phyloP scores from a whole-genome alignment of 1,140 invertebrate genomes.

The Drosophila pallidifrons region DNA sequence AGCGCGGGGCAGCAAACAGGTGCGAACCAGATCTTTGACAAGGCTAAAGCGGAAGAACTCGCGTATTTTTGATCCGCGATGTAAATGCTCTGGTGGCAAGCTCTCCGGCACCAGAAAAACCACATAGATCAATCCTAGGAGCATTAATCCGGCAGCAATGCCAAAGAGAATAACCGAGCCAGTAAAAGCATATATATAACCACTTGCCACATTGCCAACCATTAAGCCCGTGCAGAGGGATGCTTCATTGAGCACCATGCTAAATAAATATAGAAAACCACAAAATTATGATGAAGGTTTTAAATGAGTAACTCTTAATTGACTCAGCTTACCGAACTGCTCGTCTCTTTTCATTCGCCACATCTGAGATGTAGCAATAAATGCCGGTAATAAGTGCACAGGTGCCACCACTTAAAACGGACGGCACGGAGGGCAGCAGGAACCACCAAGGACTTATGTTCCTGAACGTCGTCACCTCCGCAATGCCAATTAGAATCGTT shows the following conservation, averaged over 20 bases:
- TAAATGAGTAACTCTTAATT: not conserved
- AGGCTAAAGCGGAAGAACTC: slow-evolving; percentile 87
- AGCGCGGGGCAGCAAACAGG: slow-evolving; percentile 87
- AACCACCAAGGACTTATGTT: slow-evolving; percentile 87
- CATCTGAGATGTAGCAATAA: slow-evolving; percentile 88
- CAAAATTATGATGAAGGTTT: not conserved
- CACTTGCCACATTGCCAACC: slow-evolving; percentile 87
- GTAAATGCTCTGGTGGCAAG: slow-evolving; percentile 61
- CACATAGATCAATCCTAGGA: slow-evolving; percentile 73
- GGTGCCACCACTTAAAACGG: slow-evolving; percentile 87
- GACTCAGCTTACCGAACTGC: slow-evolving; percentile 79
- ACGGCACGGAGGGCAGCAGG: slow-evolving; percentile 87
- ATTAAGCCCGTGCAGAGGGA: slow-evolving; percentile 87
- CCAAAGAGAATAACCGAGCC: slow-evolving; percentile 54
- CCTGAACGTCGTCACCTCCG: slow-evolving; percentile 60
- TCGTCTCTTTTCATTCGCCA: slow-evolving; percentile 86
- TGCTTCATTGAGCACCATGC: slow-evolving; percentile 88
- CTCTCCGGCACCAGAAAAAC: slow-evolving; percentile 77
- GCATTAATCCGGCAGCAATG: slow-evolving; percentile 61
- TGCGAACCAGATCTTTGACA: slow-evolving; percentile 87
- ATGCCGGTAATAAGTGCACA: slow-evolving; percentile 87
- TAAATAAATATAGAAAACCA: slow-evolving; percentile 58
- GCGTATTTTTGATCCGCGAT: slow-evolving; percentile 68
- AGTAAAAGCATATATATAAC: slow-evolving; percentile 74
- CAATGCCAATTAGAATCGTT: slow-evolving; percentile 59